Evolutionary conservation across 53 echinoderm and acorn worm genomes (phyloP), one percentile per base, ranked within the genome.

Genomic region (Stichopus horrens): DNA sequence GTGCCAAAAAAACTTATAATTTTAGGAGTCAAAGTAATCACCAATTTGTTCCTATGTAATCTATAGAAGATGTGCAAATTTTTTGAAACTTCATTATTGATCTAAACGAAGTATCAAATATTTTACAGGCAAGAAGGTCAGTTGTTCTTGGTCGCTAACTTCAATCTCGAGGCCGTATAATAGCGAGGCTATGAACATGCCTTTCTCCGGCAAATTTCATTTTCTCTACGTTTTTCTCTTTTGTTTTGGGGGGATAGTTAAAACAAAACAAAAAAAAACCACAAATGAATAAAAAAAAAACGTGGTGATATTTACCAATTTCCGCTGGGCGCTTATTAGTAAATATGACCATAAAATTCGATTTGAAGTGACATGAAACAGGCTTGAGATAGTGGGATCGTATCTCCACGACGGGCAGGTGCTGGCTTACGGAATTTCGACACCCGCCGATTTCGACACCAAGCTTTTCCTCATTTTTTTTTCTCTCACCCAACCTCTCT

Each of bases 341-440:
- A 80, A 80, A 80, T 80, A 80, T 80, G 80, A 80, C 80, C 56
- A 80, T 80, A 80, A 80, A 80, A 80, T 80, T 80, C 80, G 80
- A 80, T 80, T 80, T 80, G 56, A 80, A 80, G 80, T 80, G 80
- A 80, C 80, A 80, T 55, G 80, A 80, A 80, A 80, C 80, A 80
- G 80, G 56, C 80, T 55, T 57, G 80, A 21, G n/a, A 21, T 55
- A 20, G 56, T 55, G 51, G 80, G 80, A 80, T 80, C 58, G 80
- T 80, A 80, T 80, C 80, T 55, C 80, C 56, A 6, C 58, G 80
- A 80, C 80, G 80, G 80, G 58, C 80, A 80, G 80, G 80, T 80
- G 80, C 80, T 80, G 80, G 80, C 58, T 13, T 80, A 80, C 80
- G 56, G 80, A 20, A 80, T 55, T 80, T 80, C 80, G 80, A 80